phyloP scores from a whole-genome alignment of 1,140 invertebrate genomes.

The Maconellicoccus hirsutus region DNA sequence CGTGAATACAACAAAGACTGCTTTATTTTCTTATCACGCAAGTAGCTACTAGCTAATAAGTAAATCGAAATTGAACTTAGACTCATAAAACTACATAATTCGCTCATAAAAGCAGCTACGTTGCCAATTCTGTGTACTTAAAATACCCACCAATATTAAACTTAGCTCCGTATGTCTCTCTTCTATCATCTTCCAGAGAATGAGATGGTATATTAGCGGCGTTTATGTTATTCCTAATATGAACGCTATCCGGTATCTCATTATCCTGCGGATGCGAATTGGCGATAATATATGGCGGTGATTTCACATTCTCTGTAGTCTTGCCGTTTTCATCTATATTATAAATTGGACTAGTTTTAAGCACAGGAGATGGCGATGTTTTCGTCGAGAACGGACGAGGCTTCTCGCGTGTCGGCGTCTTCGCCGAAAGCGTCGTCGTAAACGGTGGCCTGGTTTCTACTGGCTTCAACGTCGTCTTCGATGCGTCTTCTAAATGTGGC shows the following conservation, averaged over 20 bases:
- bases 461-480: slow-evolving; percentile 34
- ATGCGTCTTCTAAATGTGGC: too few relatives aligned
- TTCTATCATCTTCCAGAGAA: slow-evolving; percentile 45
- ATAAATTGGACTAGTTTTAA: slow-evolving; percentile 26
- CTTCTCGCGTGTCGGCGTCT: slow-evolving; percentile 29
- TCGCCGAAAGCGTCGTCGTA: slow-evolving; percentile 27
- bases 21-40: neutral
- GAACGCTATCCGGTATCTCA: slow-evolving; percentile 43
- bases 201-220: slow-evolving; percentile 49
- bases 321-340: neutral
- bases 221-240: slow-evolving; percentile 39
- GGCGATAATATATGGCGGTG: slow-evolving; percentile 37
- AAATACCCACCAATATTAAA: slow-evolving; percentile 51
- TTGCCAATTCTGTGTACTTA: too few relatives aligned
- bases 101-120: too few relatives aligned
- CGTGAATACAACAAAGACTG: neutral
- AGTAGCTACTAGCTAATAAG: neutral
- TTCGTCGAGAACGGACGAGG: slow-evolving; percentile 31
- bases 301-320: neutral
- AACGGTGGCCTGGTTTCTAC: slow-evolving; percentile 33
- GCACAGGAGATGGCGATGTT: slow-evolving; percentile 28
- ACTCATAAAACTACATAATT: too few relatives aligned
- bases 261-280: slow-evolving; percentile 44
- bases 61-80: neutral
- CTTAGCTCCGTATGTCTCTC: slow-evolving; percentile 55